These are phyloP conservation scores for Zosterops hypoxanthus DNA, from an alignment of 2,113 vertebrate species.

Conservation along the genomic window DNA sequence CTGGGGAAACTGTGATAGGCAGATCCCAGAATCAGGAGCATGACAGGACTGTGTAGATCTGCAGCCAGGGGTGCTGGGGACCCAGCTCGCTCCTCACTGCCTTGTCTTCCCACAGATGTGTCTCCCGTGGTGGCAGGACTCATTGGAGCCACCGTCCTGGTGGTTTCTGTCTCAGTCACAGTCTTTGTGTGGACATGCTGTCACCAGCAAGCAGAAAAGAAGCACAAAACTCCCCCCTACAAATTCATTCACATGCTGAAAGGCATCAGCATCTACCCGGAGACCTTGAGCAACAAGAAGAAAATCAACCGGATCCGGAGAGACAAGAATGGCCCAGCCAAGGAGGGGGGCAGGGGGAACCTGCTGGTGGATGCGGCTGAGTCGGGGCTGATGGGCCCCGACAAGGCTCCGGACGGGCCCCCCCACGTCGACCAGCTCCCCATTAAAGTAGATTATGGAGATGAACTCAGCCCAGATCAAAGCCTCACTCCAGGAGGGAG, in stretches of 20 bases:
- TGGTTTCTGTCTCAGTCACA: slow-evolving; percentile 85
- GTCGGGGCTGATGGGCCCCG: slow-evolving; percentile 71
- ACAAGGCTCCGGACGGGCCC: slow-evolving; percentile 22
- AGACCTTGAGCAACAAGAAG: slow-evolving; percentile 91
- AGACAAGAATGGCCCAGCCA: slow-evolving; percentile 62
- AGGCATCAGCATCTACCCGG: slow-evolving; percentile 97
- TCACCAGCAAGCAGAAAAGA: slow-evolving; percentile 86
- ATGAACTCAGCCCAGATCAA: slow-evolving; percentile 80
- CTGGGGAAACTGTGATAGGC: not conserved
- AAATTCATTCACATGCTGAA: slow-evolving; percentile 99
- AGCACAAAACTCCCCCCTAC: slow-evolving; percentile 85
- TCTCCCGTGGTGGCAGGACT: slow-evolving; percentile 93
- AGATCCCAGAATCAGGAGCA: not conserved
- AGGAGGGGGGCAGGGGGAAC: slow-evolving; percentile 63
- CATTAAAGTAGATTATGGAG: slow-evolving; percentile 83
- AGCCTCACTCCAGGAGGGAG: slow-evolving; percentile 85
- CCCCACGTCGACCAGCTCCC: slow-evolving; percentile 79
- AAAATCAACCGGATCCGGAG: slow-evolving; percentile 80
- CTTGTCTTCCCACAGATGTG: slow-evolving; percentile 80
- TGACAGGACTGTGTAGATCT: rapidly evolving
- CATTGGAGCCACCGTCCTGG: slow-evolving; percentile 90
- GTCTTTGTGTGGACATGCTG: slow-evolving; percentile 95
- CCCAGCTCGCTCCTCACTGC: not conserved
- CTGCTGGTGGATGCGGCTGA: slow-evolving; percentile 80
- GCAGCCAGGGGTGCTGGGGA: not conserved